These are phyloP conservation scores for Achroia grisella DNA, from an alignment of 1,140 invertebrate genomes.

Conservation along the genomic window DNA sequence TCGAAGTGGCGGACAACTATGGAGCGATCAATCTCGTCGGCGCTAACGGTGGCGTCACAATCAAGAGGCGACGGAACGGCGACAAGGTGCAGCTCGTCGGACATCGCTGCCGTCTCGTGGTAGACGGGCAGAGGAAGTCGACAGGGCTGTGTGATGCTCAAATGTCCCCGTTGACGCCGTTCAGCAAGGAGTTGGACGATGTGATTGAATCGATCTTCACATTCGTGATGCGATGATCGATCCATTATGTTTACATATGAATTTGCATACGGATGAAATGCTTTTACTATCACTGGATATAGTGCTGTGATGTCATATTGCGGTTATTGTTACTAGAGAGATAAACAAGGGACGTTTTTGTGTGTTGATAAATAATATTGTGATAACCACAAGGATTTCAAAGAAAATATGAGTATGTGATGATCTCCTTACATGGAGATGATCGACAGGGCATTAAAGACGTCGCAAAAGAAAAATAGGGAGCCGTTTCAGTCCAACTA, in stretches of 20 bases:
- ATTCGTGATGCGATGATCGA: constrained; percentile 59
- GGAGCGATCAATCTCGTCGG: constrained; percentile 53
- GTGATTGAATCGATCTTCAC: constrained; percentile 64
- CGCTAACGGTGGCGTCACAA: constrained; percentile 41
- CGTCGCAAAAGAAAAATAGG: too few relatives aligned
- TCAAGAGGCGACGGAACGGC: constrained; percentile 40
- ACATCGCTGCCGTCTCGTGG: constrained; percentile 35
- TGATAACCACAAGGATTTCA: too few relatives aligned
- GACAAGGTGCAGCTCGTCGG: constrained; percentile 51
- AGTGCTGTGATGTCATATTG: too few relatives aligned
- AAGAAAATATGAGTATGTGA: too few relatives aligned
- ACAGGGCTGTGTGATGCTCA: constrained; percentile 44
- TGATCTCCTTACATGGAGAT: too few relatives aligned
- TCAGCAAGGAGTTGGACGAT: constrained; percentile 62
- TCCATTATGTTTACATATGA: not conserved
- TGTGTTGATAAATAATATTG: too few relatives aligned
- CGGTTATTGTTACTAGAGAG: too few relatives aligned
- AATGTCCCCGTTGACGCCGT: constrained; percentile 56
- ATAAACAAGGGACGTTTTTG: too few relatives aligned
- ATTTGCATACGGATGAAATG: constrained; percentile 1
- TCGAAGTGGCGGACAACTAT: constrained; percentile 51
- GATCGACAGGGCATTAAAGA: too few relatives aligned
- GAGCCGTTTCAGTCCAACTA: too few relatives aligned
- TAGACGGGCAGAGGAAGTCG: constrained; percentile 49
- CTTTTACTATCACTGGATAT: too few relatives aligned